Evolutionary conservation across 2,113 vertebrate species (phyloP), one percentile per base, ranked within the genome.

Genomic region (Channa argus): DNA sequence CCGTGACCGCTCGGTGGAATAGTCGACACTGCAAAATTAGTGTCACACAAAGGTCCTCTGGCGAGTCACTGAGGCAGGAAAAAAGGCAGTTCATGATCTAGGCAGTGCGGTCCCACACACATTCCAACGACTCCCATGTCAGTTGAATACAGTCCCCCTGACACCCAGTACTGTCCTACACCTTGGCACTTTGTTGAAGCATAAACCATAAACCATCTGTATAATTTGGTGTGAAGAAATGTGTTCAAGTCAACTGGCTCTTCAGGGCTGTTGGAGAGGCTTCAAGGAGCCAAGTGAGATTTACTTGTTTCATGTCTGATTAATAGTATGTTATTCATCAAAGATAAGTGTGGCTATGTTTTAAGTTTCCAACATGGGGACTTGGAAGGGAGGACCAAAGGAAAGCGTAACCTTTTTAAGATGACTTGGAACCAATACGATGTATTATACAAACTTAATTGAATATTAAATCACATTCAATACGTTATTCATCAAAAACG

Each of bases 201-300:
- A 84, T 10, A 79, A 75, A 79, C 85, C 83, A 91, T 89, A 90
- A 89, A 88, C 77, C 87, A 89, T 90, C 88, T 82, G 86, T 82
- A 80, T 77, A 80, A 85, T 86, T 77, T n/a, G 72, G 49, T 63
- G 73, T 54, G 71, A 70, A 65, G 79, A 80, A 82, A 80, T n/a
- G 64, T 47, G 77, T 89, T 88, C 80, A 52, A 85, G 74, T 79
- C 82, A 79, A 88, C 86, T 89, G 88, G 79, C 82, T 87, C 85
- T 86, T 84, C 58, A 5, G 64, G 71, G 71, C 59, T 67, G 74
- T n/a, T 86, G 85, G 78, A 79, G 61, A 70, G 67, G 65, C 71
- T 89, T 84, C 78, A 86, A 77, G 85, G 77, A 80, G 79, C 46
- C 69, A 79, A 77, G 82, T 68, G 83, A 84, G 81, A 84, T 86